Percentiles rank a stretch among this genome's conserved stretches.
phyloP scores from a whole-genome alignment of 1,140 invertebrate genomes.

The Orussus abietinus region DNA sequence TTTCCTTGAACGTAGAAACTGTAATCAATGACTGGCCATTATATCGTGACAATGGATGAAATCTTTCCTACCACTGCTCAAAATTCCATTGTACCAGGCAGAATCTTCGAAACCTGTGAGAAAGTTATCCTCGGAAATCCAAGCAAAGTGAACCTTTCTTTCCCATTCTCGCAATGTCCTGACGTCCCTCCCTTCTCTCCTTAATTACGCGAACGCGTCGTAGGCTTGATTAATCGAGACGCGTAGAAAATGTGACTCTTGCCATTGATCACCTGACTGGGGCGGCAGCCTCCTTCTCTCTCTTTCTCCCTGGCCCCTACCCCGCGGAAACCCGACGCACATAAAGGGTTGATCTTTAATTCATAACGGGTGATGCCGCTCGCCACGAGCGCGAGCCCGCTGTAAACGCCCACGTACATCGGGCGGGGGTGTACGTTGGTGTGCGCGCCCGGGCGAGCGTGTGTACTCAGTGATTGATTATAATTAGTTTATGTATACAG shows the following conservation, averaged over 20 bases:
- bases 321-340: constrained; percentile 16
- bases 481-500: constrained; percentile 30
- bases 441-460: constrained; percentile 4
- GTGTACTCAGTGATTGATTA: constrained; percentile 27
- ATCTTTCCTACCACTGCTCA: no score
- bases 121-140: no score
- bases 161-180: no score
- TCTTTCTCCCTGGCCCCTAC: constrained; percentile 5
- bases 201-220: constrained; percentile 18
- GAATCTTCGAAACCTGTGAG: no score
- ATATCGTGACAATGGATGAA: no score
- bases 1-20: no score
- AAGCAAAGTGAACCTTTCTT: no score
- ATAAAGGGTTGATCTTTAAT: constrained; percentile 32
- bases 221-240: constrained; percentile 19
- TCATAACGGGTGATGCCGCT: constrained; percentile 23
- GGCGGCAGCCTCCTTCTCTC: constrained; percentile 13
- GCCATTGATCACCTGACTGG: constrained; percentile 18
- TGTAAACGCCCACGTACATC: constrained; percentile 18
- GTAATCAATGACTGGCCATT: no score
- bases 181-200: no score
- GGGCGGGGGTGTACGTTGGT: constrained; percentile 1
- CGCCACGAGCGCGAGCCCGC: constrained; percentile 1
- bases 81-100: no score
- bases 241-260: constrained; percentile 16